Conservation (phyloP, 2,113 vertebrate species). For the Poecile atricapillus region DNA sequence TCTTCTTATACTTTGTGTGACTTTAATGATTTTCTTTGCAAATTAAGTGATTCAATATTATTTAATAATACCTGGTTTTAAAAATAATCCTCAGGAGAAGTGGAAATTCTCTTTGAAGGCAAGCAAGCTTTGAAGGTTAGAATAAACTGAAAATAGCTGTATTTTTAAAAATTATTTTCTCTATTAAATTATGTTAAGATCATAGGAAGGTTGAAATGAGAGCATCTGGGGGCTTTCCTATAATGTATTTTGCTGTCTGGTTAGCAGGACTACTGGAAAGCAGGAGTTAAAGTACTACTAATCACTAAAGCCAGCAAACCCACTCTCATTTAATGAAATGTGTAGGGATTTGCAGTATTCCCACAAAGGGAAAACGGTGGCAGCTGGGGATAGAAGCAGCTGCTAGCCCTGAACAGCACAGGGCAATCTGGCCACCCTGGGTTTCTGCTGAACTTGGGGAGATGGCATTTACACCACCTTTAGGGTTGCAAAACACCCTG, state of each 20-base stretch:
- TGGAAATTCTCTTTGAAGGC: slow-evolving; percentile 19
- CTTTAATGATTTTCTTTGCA: slow-evolving; percentile 67
- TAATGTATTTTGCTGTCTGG: neutral
- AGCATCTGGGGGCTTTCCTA: neutral
- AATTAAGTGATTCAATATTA: slow-evolving; percentile 47
- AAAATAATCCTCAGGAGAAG: slow-evolving; percentile 38
- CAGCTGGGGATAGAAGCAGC: neutral
- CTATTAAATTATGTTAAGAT: neutral
- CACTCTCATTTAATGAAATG: neutral
- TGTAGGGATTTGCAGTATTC: neutral
- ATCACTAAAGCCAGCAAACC: neutral
- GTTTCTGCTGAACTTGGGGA: accelerated
- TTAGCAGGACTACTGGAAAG: neutral
- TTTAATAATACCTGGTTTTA: slow-evolving; percentile 55
- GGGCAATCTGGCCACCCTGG: neutral
- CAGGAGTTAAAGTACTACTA: neutral
- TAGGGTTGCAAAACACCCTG: neutral
- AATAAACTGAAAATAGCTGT: slow-evolving; percentile 26
- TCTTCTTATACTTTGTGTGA: slow-evolving; percentile 5
- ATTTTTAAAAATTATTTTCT: neutral
- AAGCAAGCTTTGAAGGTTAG: slow-evolving; percentile 27
- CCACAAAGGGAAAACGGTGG: neutral
- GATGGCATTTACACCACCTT: neutral
- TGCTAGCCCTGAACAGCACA: accelerated
- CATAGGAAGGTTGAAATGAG: neutral